Base-by-base conservation (phyloP, 2,797 vertebrate genomes). In the Galagoides demidoff region DNA sequence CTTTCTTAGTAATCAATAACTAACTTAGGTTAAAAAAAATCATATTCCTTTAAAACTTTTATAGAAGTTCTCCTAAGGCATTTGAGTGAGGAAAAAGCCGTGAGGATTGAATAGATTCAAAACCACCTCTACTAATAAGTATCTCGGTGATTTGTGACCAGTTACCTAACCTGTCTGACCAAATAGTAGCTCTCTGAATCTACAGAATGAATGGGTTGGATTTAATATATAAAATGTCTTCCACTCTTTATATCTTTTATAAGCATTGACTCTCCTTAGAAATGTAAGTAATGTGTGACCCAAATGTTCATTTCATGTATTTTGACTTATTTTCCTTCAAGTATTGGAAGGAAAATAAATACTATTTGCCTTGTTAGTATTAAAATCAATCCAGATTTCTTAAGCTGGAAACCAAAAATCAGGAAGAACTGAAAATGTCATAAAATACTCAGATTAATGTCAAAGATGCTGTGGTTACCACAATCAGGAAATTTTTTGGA, bases 321-420 rank as follows among this genome's bases (percentile, higher is more conserved):
- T 94, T 78, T 79, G 68, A 73, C 90, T 90, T 45, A 57, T 34
- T 92, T 85, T 82, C 43, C 23, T 88, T 88, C 22, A 91, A 92
- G 94, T 89, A 88, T 92, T 90, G 87, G 45, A 49, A n/a, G n/a
- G n/a, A n/a, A n/a, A n/a, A n/a, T n/a, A n/a, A n/a, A n/a, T n/a
- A n/a, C n/a, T 66, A 74, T 16, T 88, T 90, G 14, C 59, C 23
- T 49, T 87, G 8, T 81, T 94, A 71, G 7, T 86, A 94, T 34
- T 68, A 88, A 25, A 94, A 31, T 83, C 66, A 87, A 88, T 91
- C 61, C 43, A 92, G 45, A 82, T 93, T 73, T 83, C 16, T 49
- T 9, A 78, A 34, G 23, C 52, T 70, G 94, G 68, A 92, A 89
- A 85, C 2, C 34, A 88, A 25, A 92, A 92, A 82, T 90, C 9